Evolutionary conservation across 1,140 invertebrate species (phyloP), one percentile per base, ranked within the genome.

Genomic region (Pseudomyrmex flavicornis): DNA sequence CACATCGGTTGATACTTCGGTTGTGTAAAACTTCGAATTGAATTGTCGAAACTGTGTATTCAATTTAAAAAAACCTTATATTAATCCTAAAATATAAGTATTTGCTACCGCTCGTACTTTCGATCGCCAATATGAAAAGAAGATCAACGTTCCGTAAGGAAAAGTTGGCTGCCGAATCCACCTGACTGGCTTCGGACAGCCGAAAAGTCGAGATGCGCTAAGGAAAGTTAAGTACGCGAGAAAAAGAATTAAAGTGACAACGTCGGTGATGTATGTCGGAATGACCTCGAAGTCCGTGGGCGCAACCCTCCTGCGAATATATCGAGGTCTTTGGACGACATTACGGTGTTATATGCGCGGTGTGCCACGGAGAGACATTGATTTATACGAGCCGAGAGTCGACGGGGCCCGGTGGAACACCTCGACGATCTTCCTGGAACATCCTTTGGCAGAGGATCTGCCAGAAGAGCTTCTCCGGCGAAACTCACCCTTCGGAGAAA

Each of bases 361-460:
- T 79, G 74, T 85, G 85, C 84, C 85, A 68, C 65, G 82, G 79
- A 91, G 83, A 83, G 91, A 91, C 90, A 82, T 91, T 91, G 90
- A 91, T 91, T 91, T 91, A 91, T 91, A 91, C 58, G 58, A 73
- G 54, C 56, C 73, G 48, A 83, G 65, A 73, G 79, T 48, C 87
- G 86, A 85, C 82, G 66, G 56, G 59, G 35, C 35, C 13, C 65
- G 63, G 62, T 58, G 20, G 63, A 58, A 61, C 76, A 50, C 9
- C 72, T 73, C 75, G 59, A 63, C 58, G 35, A 35, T 35, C 86
- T 88, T 84, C 56, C 13, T 20, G 22, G 48, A 56, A 50, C 56
- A 70, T 59, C 82, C 82, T 62, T 48, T 62, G 70, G 65, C 69
- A n/a, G 56, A 46, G 22, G 56, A 83, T 82, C 44, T 44, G 65